Evolutionary conservation across 1,140 invertebrate genomes (phyloP), one percentile per base, ranked within the genome.

Genomic region (Atta colombica): DNA sequence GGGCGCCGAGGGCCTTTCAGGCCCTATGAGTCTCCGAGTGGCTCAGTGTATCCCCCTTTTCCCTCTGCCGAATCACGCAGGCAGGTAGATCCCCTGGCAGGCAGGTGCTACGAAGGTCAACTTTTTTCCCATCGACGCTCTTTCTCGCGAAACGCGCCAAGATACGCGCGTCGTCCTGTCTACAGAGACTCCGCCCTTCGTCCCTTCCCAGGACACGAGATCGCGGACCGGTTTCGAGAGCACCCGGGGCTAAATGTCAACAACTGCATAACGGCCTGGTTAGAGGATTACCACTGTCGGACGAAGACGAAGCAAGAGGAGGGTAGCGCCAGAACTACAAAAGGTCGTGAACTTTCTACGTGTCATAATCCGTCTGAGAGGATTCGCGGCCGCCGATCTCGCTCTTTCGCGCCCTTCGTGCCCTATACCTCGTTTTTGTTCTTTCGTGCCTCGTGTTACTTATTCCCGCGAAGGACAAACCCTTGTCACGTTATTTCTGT

Each of bases 271-370:
- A 95, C 94, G 93, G 94, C 93, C 90, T 86, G 90, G 92, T 93
- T 93, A 93, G 92, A 93, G 93, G 94, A 94, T 94, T 94, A 94
- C 89, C 90, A 88, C 69, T 89, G 87, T 39, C 69, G 55, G 69
- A 61, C 80, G 63, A 71, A 31, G 71, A 60, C 80, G 63, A 69
- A 31, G 80, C 69, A 71, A 63, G 69, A 75, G 65, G 85, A 89
- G 91, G 93, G 91, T 91, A 93, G 89, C 89, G 91, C 86, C 92
- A 90, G 91, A 93, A 93, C 93, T 81, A 82, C 80, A 92, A 94
- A 94, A 94, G 94, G 94, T 94, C 94, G 92, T 92, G 94, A 93
- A 94, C 94, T 94, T 94, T 94, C 88, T 88, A 88, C 92, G 94
- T 92, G 93, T 93, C 91, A 94, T 94, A 94, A 94, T 94, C 94